Base-by-base conservation (phyloP, 2,888 invertebrate species). In the Drosophila putrida region DNA sequence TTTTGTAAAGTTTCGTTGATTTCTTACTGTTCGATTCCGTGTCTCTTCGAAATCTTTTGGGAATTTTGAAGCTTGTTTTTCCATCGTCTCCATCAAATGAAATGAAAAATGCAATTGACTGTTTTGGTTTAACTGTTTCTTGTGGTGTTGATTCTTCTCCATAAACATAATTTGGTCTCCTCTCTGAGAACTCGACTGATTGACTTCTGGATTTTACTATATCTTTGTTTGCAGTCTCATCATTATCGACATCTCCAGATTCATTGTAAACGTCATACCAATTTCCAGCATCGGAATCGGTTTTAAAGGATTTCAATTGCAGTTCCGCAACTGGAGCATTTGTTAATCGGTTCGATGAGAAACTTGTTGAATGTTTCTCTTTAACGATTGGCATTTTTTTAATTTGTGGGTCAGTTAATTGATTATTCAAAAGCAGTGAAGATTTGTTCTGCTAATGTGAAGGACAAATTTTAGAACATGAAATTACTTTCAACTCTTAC, bases 321-420 rank as follows among this genome's bases (percentile, higher is more conserved):
- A 90, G 71, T 62, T 90, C 90, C 44, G 90, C 90, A 62, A 90
- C 76, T 43, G 79, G 87, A 50, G 71, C 70, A 39, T 80, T 74
- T 13, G 74, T 58, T 36, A 82, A 72, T 57, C 85, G 71, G 36
- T 71, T 76, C 41, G 84, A 75, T 49, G 58, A 41, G 27, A 49
- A 31, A 41, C 39, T 71, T 57, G 67, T 59, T 55, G 47, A 50
- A 8, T 65, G 67, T 54, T 78, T 87, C 28, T 82, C 75, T 68
- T 72, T 83, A 25, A 44, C 39, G n/a, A 20, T 46, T 38, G 54
- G 28, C 36, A 65, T 31, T 63, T 75, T 84, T 50, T 79, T 84
- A 83, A 85, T 88, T 90, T 87, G 84, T 74, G 80, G 83, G 84
- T 86, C 88, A 88, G 85, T 88, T 77, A 82, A 75, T 78, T 80